phyloP scores from a whole-genome alignment of 2,888 invertebrate genomes.

The Campoletis raptor region DNA sequence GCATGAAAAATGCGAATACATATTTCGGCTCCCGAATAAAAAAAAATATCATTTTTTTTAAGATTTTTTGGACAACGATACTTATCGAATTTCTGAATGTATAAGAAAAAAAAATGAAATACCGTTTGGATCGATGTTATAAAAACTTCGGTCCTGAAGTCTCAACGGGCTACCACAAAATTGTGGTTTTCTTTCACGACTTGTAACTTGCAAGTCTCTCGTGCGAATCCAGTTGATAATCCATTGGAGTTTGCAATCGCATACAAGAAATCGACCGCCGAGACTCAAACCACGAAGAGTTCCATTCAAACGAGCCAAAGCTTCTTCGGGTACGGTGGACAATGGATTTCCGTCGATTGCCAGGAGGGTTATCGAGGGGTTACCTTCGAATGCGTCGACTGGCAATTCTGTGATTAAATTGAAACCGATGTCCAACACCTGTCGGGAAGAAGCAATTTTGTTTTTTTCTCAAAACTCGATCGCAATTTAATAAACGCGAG shows the following conservation, averaged over 20 bases:
- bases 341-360: conserved; percentile 97
- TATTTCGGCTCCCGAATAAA: not conserved
- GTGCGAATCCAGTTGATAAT: conserved; percentile 95
- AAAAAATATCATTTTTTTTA: not conserved
- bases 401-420: conserved; percentile 94
- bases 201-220: conserved; percentile 95
- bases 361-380: conserved; percentile 93
- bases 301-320: conserved; percentile 92
- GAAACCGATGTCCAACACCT: conserved; percentile 96
- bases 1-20: not conserved
- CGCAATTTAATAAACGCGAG: not conserved
- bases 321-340: conserved; percentile 92
- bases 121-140: conserved; percentile 93
- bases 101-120: conserved; percentile 56
- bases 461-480: not conserved
- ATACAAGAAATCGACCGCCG: conserved; percentile 94
- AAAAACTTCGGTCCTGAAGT: conserved; percentile 93
- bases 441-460: conserved; percentile 24
- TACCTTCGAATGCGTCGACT: conserved; percentile 91
- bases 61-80: not conserved
- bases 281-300: conserved; percentile 94
- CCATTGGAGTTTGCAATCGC: conserved; percentile 95
- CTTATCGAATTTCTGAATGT: not conserved
- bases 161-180: conserved; percentile 94
- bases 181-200: conserved; percentile 95